These are phyloP conservation scores for Zaprionus bogoriensis DNA, from an alignment of 2,888 invertebrate species.

Conservation along the genomic window DNA sequence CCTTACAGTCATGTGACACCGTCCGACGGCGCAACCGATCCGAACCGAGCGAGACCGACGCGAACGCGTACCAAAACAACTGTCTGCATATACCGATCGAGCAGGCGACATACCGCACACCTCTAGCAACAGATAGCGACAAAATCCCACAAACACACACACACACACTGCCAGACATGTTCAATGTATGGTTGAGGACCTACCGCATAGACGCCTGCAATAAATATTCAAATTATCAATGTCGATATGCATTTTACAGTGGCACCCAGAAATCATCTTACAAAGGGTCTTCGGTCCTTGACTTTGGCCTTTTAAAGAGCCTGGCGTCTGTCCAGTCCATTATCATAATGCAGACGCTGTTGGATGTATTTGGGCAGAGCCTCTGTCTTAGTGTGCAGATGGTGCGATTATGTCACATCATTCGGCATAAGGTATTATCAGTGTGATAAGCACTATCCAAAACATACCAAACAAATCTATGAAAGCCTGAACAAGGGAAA, in stretches of 20 bases:
- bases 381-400: too few relatives aligned
- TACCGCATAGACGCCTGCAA: slow-evolving; percentile 57
- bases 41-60: slow-evolving; percentile 1
- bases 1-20: slow-evolving; percentile 68
- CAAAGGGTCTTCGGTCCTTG: slow-evolving; percentile 31
- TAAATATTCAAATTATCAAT: slow-evolving; percentile 61
- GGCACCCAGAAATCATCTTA: slow-evolving; percentile 57
- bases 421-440: too few relatives aligned
- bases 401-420: too few relatives aligned
- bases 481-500: too few relatives aligned
- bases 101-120: slow-evolving; percentile 68
- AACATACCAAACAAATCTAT: too few relatives aligned
- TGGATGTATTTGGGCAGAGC: too few relatives aligned
- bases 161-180: not conserved
- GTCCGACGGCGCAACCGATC: slow-evolving; percentile 14
- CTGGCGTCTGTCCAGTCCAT: slow-evolving; percentile 44
- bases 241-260: slow-evolving; percentile 58
- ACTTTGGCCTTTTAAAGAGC: slow-evolving; percentile 50
- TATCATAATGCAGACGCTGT: too few relatives aligned
- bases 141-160: slow-evolving; percentile 16
- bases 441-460: too few relatives aligned
- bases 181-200: slow-evolving; percentile 32
- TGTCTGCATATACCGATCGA: slow-evolving; percentile 14
- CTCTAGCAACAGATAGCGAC: slow-evolving; percentile 38
- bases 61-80: too few relatives aligned